These are phyloP conservation scores for Hetaerina titia DNA, from an alignment of 2,888 invertebrate genomes.

Conservation along the genomic window DNA sequence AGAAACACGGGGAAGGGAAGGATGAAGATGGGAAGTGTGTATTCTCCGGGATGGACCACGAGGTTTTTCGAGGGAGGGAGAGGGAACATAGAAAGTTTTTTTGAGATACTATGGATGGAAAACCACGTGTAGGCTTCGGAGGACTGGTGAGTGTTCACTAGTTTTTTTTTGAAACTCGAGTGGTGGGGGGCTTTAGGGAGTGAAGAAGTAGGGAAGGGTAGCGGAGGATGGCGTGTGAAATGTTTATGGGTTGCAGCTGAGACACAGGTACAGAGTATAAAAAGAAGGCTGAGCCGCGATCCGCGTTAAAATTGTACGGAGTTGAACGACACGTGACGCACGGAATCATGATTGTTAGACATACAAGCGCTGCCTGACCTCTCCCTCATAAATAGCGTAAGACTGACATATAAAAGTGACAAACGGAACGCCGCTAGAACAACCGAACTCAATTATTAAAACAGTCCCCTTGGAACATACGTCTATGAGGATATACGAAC, in stretches of 20 bases:
- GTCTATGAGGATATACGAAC: background rate
- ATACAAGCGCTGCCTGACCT: background rate
- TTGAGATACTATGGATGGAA: background rate
- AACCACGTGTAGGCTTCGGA: slow-evolving; percentile 51
- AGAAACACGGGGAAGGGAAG: background rate
- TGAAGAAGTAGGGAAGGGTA: background rate
- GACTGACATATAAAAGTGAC: background rate
- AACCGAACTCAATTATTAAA: slow-evolving; percentile 3
- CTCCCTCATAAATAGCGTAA: background rate
- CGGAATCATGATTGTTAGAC: background rate
- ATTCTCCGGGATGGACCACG: background rate
- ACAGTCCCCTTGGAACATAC: background rate
- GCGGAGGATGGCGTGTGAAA: slow-evolving; percentile 34
- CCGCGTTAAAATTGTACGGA: slow-evolving; percentile 53
- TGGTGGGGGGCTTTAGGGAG: background rate
- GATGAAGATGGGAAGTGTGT: background rate
- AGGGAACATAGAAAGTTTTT: background rate
- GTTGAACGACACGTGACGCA: slow-evolving; percentile 44
- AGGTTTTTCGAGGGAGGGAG: background rate
- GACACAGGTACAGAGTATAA: slow-evolving; percentile 57
- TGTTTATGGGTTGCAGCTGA: slow-evolving; percentile 65
- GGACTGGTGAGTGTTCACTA: slow-evolving; percentile 37
- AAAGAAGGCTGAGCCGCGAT: slow-evolving; percentile 13
- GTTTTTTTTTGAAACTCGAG: background rate
- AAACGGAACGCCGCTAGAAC: background rate